Conservation (phyloP, 2,888 invertebrate species). For the Brachypalpus laphriformis region DNA sequence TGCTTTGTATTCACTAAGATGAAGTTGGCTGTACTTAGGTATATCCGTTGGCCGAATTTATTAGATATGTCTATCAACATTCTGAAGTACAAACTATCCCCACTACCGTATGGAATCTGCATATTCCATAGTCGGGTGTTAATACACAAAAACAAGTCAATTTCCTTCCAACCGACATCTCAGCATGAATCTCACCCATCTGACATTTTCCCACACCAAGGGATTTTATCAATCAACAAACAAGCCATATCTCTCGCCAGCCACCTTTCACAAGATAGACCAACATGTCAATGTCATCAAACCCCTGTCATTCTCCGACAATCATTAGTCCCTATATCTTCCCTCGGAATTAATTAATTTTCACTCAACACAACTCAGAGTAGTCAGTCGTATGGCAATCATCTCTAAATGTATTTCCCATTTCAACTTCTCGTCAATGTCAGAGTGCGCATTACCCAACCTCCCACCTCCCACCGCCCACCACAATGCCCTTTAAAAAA, state of each 20-base stretch:
- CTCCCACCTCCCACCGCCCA: neutral
- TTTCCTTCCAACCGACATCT: no score
- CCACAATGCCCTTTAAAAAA: constrained; percentile 3
- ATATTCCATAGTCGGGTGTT: no score
- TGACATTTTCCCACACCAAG: no score
- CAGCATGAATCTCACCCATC: no score
- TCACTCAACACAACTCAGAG: constrained; percentile 27
- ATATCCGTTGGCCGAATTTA: no score
- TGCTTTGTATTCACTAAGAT: no score
- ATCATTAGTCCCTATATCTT: neutral
- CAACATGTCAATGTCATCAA: constrained; percentile 17
- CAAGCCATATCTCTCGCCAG: neutral
- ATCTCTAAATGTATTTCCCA: constrained; percentile 17
- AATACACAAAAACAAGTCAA: no score
- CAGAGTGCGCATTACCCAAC: constrained; percentile 36
- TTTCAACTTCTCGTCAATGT: constrained; percentile 50
- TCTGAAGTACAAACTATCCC: no score
- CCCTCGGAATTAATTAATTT: constrained; percentile 18
- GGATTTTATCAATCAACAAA: neutral
- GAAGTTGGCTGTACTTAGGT: no score
- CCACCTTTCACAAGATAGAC: neutral
- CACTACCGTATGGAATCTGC: no score
- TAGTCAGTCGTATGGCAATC: neutral
- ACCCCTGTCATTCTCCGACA: neutral
- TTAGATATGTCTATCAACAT: no score